Conservation (phyloP, 2,888 invertebrate genomes). For the Agrotis exclamationis region DNA sequence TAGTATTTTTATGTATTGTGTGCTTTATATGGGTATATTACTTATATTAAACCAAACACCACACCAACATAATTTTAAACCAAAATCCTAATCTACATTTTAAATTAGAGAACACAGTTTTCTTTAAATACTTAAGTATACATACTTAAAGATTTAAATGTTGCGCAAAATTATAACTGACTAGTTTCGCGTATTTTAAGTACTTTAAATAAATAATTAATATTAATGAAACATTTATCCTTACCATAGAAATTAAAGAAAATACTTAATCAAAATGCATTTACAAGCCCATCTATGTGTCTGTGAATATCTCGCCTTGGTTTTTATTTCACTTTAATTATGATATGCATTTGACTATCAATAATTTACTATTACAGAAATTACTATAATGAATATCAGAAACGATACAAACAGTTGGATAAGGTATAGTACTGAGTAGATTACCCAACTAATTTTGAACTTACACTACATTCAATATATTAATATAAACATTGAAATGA, state of each 20-base stretch:
- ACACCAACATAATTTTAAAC: conserved; percentile 90
- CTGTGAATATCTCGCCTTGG: conserved; percentile 78
- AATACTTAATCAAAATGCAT: conserved; percentile 87
- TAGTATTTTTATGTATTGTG: conserved; percentile 80
- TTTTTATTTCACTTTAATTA: conserved; percentile 76
- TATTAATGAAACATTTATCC: conserved; percentile 89
- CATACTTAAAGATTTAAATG: conserved; percentile 87
- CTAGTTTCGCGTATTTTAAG: conserved; percentile 91
- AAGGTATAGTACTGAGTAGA: conserved; percentile 81
- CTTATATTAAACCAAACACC: conserved; percentile 89
- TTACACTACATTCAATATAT: conserved; percentile 88
- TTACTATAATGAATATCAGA: conserved; percentile 83
- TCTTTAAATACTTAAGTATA: conserved; percentile 85
- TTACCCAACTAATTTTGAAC: conserved; percentile 86
- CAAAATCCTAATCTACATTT: conserved; percentile 87
- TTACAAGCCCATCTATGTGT: conserved; percentile 80
- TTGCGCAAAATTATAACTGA: conserved; percentile 91
- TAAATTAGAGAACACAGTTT: conserved; percentile 90
- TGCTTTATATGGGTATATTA: conserved; percentile 78
- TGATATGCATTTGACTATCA: conserved; percentile 89
- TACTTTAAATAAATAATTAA: conserved; percentile 90
- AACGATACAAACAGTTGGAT: conserved; percentile 84
- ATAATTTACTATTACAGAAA: conserved; percentile 87
- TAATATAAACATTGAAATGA: conserved; percentile 89
- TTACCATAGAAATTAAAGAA: conserved; percentile 83